These are phyloP conservation scores for Caerostris extrusa DNA, from an alignment of 1,140 invertebrate species.

Conservation along the genomic window DNA sequence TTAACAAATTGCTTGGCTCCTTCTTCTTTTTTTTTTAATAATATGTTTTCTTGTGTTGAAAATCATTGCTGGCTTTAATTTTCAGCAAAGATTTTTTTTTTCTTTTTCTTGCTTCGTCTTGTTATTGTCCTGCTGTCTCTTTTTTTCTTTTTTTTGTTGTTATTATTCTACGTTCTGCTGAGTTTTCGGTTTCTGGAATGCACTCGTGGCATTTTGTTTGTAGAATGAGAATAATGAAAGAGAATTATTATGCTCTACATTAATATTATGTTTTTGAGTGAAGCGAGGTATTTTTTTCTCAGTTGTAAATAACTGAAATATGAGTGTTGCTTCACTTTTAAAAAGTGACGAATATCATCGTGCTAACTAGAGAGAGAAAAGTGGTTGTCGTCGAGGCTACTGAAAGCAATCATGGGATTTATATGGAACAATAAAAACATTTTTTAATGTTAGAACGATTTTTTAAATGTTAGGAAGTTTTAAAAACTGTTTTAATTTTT, in stretches of 20 bases:
- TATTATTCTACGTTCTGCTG: neutral
- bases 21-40: constrained; percentile 2
- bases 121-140: neutral
- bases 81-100: constrained; percentile 34
- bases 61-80: constrained; percentile 57
- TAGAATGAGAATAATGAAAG: constrained; percentile 57
- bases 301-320: constrained; percentile 37
- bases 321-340: neutral
- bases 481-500: too few relatives aligned
- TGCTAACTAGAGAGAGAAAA: constrained; percentile 22
- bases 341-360: constrained; percentile 14
- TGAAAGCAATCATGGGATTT: constrained; percentile 2
- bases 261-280: constrained; percentile 35
- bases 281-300: neutral
- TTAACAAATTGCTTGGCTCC: constrained; percentile 65
- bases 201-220: constrained; percentile 37
- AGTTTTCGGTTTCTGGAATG: constrained; percentile 31
- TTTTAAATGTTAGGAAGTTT: too few relatives aligned
- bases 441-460: neutral
- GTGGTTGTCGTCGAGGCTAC: neutral
- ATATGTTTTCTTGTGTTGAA: constrained; percentile 5
- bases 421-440: neutral
- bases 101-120: neutral
- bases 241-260: constrained; percentile 31
- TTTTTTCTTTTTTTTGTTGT: neutral